Evolutionary conservation across 53 echinoderm and acorn worm species (phyloP), one percentile per base, ranked within the genome.

Genomic region (Temnopleurus reevesii): DNA sequence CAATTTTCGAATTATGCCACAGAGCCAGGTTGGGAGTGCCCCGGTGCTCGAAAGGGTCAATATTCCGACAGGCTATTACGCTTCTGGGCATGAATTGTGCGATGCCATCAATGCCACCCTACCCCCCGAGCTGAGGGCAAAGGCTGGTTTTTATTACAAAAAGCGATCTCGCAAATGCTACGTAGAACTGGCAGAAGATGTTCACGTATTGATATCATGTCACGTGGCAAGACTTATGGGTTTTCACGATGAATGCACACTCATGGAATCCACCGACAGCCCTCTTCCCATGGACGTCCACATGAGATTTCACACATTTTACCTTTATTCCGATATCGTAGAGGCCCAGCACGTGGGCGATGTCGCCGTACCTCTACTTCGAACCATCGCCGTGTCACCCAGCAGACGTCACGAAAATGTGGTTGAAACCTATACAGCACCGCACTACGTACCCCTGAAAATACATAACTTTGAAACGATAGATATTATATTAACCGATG

Each of bases 401-500:
- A 77, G 44, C 12, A 51, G 24, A 55, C 45, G 49, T 9, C 81
- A 86, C 4, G 85, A 94, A 46, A 45, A 82, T n/a, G 59, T 91
- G 41, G 89, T 87, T 12, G 76, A 59, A 46, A 44, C 89, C 12
- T 94, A 92, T 66, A 55, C 25, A 26, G 54, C 53, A 1, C 94
- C 92, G 26, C 92, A 92, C 38, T 94, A 93, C 77, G 81, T 93
- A 2, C 91, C 91, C 19, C 85, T 95, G 2, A 93, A 82, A 61
- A 55, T 65, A 0, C 59, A 79, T 43, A 21, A 90, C 45, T 83
- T 95, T 77, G 84, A 92, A 51, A 92, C 90, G 0, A 90, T 95
- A 24, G 53, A 82, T 34, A 93, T 95, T 51, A 89, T 93, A 90
- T 91, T 93, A 93, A 92, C 90, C 61, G 60, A 57, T 61, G 86